Percentiles rank a stretch among this genome's conserved stretches.
Evolutionary conservation across 2,113 vertebrate genomes (phyloP).

Genomic region (Lepisosteus osseus): DNA sequence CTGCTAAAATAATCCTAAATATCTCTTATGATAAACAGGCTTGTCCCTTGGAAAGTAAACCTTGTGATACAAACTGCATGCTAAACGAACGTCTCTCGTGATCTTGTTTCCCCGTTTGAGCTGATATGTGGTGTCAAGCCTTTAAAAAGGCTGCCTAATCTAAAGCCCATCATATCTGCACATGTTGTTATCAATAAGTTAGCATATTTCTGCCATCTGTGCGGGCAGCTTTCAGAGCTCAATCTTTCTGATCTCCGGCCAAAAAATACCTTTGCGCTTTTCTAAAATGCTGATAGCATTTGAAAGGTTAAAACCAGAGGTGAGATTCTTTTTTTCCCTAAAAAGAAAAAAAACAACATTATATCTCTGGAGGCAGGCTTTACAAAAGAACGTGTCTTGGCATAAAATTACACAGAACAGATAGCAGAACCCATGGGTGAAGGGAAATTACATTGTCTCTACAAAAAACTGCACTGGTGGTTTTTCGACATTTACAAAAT

Average conservation of each 20-base stretch:
- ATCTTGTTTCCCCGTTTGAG: slow-evolving; percentile 9
- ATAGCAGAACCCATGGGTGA: no score
- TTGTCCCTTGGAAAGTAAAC: no score
- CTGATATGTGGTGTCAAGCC: slow-evolving; percentile 18
- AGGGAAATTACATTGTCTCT: no score
- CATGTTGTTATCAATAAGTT: slow-evolving; percentile 22
- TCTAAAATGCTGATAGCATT: slow-evolving; percentile 7
- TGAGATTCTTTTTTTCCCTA: neutral
- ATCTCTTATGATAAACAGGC: no score
- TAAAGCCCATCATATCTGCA: slow-evolving; percentile 22
- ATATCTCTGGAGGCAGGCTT: no score
- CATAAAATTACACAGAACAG: no score
- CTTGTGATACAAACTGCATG: no score
- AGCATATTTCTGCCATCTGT: slow-evolving; percentile 13
- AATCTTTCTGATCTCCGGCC: slow-evolving; percentile 9
- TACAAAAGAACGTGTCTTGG: no score
- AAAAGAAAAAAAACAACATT: no score
- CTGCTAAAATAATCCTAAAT: no score
- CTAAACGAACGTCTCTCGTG: neutral
- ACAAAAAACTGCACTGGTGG: no score
- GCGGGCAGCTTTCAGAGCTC: neutral
- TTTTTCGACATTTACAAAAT: no score
- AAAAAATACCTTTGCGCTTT: slow-evolving; percentile 9
- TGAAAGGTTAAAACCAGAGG: slow-evolving; percentile 15
- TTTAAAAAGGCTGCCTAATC: slow-evolving; percentile 22